Base-by-base conservation (phyloP, 92 coral and sea anemone genomes). In the Desmophyllum pertusum region DNA sequence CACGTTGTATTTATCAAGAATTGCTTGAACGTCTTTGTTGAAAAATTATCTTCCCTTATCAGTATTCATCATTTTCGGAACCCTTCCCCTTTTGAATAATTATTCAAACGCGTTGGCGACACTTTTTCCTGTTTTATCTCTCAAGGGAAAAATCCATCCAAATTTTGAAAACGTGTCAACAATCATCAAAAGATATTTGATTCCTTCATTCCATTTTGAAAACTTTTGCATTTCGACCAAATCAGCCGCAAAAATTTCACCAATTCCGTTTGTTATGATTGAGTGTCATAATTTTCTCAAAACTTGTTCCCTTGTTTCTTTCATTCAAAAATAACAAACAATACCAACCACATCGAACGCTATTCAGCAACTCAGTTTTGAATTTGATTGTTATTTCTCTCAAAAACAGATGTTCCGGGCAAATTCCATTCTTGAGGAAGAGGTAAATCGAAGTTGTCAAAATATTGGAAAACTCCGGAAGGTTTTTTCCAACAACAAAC, bases 171-270 rank as follows among this genome's bases (percentile, higher is more conserved):
- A 67, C n/a, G 37, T 25, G 37, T 67, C 72, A 67, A 67, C 35
- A 6, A 67, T 36, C 13, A 8, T 67, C 35, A 67, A 67, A 33
- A 67, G 15, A 67, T 67, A 36, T 67, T 23, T 67, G 5, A 1
- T 17, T 2, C 72, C 72, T 67, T 67, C 8, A 67, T 67, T 67
- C 72, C 45, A 67, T 67, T 35, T 67, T 36, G 72, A 35, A 35
- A 67, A 67, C 9, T 15, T 35, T 6, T 35, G n/a, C 72, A 67
- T 67, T 35, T 35, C 5, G 4, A 67, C 72, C 10, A 67, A 41
- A 15, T 67, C 72, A 27, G 72, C 43, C 6, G 5, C 0, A 40
- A 40, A 67, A 11, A 35, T 67, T 14, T 67, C 43, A 14, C n/a
- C n/a, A n/a, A n/a, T n/a, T n/a, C n/a, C n/a, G n/a, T n/a, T n/a